Percentiles rank a stretch among this genome's conserved stretches.
These are phyloP conservation scores for Apostichopus leukothele DNA, from an alignment of 53 echinoderm and acorn worm species.

Conservation along the genomic window DNA sequence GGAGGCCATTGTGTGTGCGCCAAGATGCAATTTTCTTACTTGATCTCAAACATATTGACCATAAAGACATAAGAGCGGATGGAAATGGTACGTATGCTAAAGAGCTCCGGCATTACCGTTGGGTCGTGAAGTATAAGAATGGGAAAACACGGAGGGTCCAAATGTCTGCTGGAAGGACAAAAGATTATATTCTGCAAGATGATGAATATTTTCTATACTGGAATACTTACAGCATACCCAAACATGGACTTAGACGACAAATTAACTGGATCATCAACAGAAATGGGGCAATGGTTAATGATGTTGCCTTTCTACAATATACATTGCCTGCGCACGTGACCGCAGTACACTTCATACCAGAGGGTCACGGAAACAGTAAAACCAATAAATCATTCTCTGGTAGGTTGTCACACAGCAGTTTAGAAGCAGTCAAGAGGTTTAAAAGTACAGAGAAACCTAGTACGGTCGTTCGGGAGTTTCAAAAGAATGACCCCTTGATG, in stretches of 20 bases:
- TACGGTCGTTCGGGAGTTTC: conserved; percentile 35
- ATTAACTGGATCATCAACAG: conserved; percentile 45
- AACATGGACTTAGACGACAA: conserved; percentile 45
- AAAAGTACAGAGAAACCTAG: conserved; percentile 41
- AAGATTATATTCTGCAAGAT: conserved; percentile 45
- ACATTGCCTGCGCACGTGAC: conserved; percentile 40
- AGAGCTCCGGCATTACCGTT: conserved; percentile 55
- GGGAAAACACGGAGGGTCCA: conserved; percentile 25
- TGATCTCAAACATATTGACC: conserved; percentile 39
- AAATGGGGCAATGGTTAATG: conserved; percentile 39
- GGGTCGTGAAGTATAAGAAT: conserved; percentile 46
- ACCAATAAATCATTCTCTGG: conserved; percentile 30
- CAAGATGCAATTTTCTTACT: conserved; percentile 34
- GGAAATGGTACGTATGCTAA: conserved; percentile 40
- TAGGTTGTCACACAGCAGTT: conserved; percentile 42
- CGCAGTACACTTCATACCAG: conserved; percentile 42
- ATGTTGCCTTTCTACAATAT: conserved; percentile 52
- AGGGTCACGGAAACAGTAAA: conserved; percentile 52
- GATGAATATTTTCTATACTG: conserved; percentile 50
- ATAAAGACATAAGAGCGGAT: conserved; percentile 31
- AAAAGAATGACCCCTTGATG: conserved; percentile 47
- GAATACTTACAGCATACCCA: conserved; percentile 50
- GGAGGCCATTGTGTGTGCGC: conserved; percentile 42
- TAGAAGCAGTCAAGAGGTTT: conserved; percentile 25
- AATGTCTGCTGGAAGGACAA: background rate